Evolutionary conservation across 35 echinoderm and acorn worm genomes (phyloP).

Genomic region (Lytechinus variegatus): DNA sequence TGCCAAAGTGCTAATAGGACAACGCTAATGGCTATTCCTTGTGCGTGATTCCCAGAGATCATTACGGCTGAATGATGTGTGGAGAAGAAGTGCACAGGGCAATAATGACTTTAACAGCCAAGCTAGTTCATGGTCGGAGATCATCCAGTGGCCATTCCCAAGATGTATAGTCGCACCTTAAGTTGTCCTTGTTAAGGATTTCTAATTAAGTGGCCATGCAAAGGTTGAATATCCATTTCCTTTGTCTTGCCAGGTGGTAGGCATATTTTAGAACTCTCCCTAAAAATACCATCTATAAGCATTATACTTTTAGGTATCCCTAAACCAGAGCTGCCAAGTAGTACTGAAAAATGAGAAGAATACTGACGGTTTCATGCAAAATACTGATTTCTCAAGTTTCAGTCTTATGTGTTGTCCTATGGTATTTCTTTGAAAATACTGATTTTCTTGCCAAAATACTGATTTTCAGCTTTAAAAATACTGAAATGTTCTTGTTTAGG

Average conservation of each 20-base stretch:
- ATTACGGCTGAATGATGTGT: slow-evolving; percentile 25
- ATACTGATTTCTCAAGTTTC: no score
- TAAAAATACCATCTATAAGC: no score
- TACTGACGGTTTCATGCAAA: no score
- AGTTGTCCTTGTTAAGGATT: background rate
- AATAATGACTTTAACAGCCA: slow-evolving; percentile 2
- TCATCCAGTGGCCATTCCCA: background rate
- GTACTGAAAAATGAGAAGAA: no score
- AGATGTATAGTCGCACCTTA: background rate
- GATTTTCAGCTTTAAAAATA: no score
- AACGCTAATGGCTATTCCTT: slow-evolving; percentile 2
- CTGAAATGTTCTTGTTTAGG: no score
- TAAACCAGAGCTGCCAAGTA: no score
- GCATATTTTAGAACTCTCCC: background rate
- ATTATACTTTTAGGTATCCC: no score
- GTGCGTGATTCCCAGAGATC: background rate
- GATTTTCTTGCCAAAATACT: no score
- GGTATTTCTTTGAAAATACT: no score
- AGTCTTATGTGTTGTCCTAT: no score
- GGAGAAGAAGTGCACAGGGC: background rate
- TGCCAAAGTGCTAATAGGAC: background rate
- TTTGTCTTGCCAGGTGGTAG: background rate
- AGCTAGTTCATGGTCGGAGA: slow-evolving; percentile 3
- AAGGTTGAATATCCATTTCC: background rate
- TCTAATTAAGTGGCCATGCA: background rate